Evolutionary conservation across 2,113 vertebrate genomes (phyloP).

Genomic region (Ceratotherium simum): DNA sequence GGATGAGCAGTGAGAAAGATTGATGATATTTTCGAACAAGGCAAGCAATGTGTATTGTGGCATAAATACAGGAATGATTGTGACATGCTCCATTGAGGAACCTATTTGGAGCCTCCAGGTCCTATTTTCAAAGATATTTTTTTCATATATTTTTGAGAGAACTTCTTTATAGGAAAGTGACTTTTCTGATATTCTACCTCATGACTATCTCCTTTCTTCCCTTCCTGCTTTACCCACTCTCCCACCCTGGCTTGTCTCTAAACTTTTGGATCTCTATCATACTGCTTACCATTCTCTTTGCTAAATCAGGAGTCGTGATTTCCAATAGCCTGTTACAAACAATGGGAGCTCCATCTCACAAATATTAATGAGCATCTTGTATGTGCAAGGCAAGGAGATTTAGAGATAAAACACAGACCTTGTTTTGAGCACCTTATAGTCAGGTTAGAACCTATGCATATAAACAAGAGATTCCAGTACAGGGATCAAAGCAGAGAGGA

Average conservation of each 20-base stretch:
- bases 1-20: background rate
- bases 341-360: background rate
- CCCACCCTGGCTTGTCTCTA: background rate
- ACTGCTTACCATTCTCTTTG: background rate
- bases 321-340: background rate
- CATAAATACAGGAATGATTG: background rate
- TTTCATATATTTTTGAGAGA: background rate
- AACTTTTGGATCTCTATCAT: rapidly evolving
- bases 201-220: background rate
- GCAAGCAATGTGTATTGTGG: background rate
- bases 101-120: background rate
- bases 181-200: background rate
- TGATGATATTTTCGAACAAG: background rate
- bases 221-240: background rate
- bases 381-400: background rate
- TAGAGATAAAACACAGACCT: background rate
- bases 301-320: background rate
- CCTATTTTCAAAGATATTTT: background rate
- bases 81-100: background rate
- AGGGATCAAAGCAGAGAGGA: background rate
- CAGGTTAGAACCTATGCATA: background rate
- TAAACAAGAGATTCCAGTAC: background rate
- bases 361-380: background rate
- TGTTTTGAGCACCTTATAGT: background rate
- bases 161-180: background rate